Evolutionary conservation across 2,888 invertebrate genomes (phyloP), one percentile per base, ranked within the genome.

Genomic region (Andrena hattorfiana): DNA sequence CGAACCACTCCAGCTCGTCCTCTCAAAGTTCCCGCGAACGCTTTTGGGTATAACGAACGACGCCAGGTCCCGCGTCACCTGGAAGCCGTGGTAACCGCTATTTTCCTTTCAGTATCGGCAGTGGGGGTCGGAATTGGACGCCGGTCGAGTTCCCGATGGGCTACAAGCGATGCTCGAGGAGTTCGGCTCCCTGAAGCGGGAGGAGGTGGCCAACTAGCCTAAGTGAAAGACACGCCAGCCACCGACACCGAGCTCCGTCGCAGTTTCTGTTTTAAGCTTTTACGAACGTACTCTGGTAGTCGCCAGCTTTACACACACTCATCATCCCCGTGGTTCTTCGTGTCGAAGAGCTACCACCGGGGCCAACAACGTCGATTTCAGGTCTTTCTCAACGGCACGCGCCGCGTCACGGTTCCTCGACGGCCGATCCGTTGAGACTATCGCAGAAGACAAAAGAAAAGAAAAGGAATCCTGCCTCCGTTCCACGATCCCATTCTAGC

Each of bases 71-170:
- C 56, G 66, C 60, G 49, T 70, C 62, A 67, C 20, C 13, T 10
- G 62, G 8, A 49, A 23, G 23, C 35, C 69, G 42, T 60, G 66
- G 16, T 42, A 20, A 68, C 42, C 51, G 62, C 81, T 84, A 68
- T 86, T 89, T 91, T 84, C 85, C 92, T 96, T 96, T 63, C 95
- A 98, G 97, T 97, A 97, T 94, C 96, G 96, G 92, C 95, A 96
- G 92, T 98, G 97, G 97, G 97, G 96, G 87, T 95, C 95, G 91
- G 98, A 98, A 89, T 94, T 98, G 86, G 98, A 97, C 91, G 97
- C 97, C 91, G 98, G 98, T 59, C 95, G 95, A 83, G 95, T 97
- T 89, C 97, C 98, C 3, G 97, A 98, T 86, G 97, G 97, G 62
- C 95, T 98, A 87, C 96, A 97, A 90, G 95, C 95, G 66, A 95